These are phyloP conservation scores for Zaprionus vittiger DNA, from an alignment of 1,140 invertebrate genomes.

Conservation along the genomic window DNA sequence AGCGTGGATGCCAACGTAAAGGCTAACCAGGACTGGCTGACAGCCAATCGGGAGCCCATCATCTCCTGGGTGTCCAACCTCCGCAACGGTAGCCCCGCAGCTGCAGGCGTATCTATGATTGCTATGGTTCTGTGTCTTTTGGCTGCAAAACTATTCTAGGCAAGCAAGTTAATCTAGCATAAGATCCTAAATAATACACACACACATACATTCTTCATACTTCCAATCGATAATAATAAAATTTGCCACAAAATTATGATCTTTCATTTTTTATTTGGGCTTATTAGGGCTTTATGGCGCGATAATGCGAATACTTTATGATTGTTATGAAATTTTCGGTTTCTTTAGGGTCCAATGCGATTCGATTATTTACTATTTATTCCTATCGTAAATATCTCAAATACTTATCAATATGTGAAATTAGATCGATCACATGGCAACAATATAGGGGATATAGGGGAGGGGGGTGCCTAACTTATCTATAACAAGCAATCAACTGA, in stretches of 20 bases:
- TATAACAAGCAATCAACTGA: conserved; percentile 4
- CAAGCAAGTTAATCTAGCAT: conserved; percentile 27
- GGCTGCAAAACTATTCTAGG: conserved; percentile 59
- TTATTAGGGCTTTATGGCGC: conserved; percentile 8
- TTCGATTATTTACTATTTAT: conserved; percentile 9
- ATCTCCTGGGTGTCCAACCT: conserved; percentile 55
- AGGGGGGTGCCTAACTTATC: not conserved
- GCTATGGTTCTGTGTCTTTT: conserved; percentile 54
- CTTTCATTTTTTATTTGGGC: not conserved
- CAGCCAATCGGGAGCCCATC: conserved; percentile 60
- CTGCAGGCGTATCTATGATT: conserved; percentile 50
- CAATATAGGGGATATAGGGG: not conserved
- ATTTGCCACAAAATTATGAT: conserved; percentile 15
- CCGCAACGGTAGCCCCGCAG: conserved; percentile 54
- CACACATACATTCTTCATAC: not conserved
- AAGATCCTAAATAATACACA: conserved; percentile 1
- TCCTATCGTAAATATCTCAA: conserved; percentile 6
- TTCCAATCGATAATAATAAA: conserved; percentile 20
- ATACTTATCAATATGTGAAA: conserved; percentile 6
- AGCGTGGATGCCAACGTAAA: conserved; percentile 55
- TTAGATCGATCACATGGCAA: conserved; percentile 29
- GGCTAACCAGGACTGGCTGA: conserved; percentile 65
- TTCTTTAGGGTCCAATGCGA: conserved; percentile 9
- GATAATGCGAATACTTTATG: conserved; percentile 20
- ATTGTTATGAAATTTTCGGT: conserved; percentile 15